These are phyloP conservation scores for Poecile montanus DNA, from an alignment of 2,797 vertebrate genomes.

Conservation along the genomic window DNA sequence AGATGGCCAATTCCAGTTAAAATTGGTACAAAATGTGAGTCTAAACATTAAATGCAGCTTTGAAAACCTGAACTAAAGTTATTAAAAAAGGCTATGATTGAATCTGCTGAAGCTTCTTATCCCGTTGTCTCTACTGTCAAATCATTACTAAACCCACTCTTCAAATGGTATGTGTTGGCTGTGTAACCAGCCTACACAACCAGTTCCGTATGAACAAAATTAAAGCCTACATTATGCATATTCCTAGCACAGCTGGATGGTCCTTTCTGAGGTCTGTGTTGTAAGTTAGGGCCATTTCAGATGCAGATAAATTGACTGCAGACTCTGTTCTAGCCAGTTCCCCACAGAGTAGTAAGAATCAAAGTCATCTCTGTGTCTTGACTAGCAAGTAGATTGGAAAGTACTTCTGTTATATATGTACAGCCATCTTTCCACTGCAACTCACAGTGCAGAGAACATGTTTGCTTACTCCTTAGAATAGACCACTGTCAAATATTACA, in stretches of 20 bases:
- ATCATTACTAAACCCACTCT: neutral
- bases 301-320: neutral
- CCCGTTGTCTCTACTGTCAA: neutral
- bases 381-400: neutral
- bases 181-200: neutral
- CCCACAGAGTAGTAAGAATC: neutral
- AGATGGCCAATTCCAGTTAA: neutral
- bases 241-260: neutral
- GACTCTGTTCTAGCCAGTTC: neutral
- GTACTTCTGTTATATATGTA: neutral
- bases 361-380: neutral
- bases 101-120: neutral
- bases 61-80: neutral
- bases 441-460: neutral
- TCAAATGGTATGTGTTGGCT: neutral
- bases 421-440: neutral
- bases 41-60: neutral
- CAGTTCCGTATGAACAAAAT: neutral
- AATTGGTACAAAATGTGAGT: neutral
- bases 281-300: neutral
- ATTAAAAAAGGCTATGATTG: neutral
- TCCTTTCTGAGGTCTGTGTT: neutral
- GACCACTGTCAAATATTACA: neutral
- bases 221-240: neutral
- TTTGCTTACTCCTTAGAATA: neutral